Evolutionary conservation across 1,140 invertebrate species (phyloP).

Genomic region (Zaprionus taronus): DNA sequence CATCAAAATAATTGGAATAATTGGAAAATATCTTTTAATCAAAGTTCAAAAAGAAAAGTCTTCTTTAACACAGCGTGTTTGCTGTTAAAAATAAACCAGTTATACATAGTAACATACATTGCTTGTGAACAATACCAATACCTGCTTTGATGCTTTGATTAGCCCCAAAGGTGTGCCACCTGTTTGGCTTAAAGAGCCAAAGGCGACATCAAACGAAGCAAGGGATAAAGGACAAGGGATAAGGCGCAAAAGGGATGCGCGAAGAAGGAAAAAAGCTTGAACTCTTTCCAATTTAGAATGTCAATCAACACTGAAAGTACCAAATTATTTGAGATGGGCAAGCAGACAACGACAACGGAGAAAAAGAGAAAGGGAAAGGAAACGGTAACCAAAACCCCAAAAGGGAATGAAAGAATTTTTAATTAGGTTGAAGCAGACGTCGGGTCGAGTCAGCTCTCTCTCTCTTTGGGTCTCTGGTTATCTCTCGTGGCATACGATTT

Average conservation of each 20-base stretch:
- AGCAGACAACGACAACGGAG: slow-evolving; percentile 3
- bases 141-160: not conserved
- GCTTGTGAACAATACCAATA: not conserved
- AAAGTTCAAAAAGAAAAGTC: not conserved
- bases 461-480: not conserved
- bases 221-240: not conserved
- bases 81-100: not conserved
- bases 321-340: slow-evolving; percentile 5
- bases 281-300: slow-evolving; percentile 31
- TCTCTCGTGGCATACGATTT: slow-evolving; percentile 10
- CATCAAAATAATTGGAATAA: not conserved
- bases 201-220: not conserved
- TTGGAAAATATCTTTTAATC: not conserved
- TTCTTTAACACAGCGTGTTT: too few relatives aligned
- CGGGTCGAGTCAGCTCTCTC: not conserved
- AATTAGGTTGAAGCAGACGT: slow-evolving; percentile 4
- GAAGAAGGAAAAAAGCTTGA: slow-evolving; percentile 4
- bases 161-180: not conserved
- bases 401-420: not conserved
- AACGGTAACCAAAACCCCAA: slow-evolving; percentile 11
- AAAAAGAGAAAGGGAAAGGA: not conserved
- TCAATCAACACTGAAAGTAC: slow-evolving; percentile 29
- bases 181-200: not conserved
- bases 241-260: slow-evolving; percentile 15
- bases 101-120: not conserved